Evolutionary conservation across 1,140 invertebrate genomes (phyloP).

Genomic region (Andrena cerasifolii): DNA sequence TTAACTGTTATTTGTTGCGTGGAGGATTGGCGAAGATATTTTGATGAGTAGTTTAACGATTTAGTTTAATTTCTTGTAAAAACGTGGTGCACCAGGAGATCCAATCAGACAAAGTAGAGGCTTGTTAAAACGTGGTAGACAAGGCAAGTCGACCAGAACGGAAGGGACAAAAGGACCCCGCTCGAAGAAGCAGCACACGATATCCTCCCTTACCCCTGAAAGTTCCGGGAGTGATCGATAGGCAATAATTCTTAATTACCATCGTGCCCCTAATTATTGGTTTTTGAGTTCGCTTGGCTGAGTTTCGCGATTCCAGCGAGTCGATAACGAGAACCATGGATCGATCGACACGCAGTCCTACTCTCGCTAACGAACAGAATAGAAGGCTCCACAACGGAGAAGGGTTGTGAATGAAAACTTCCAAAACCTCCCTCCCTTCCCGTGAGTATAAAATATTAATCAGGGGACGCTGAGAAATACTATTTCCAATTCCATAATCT

Average conservation of each 20-base stretch:
- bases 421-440: too few species aligned
- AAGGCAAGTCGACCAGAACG: not conserved
- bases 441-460: too few species aligned
- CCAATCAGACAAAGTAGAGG: not conserved
- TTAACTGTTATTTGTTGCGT: not conserved
- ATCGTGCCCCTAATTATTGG: constrained; percentile 62
- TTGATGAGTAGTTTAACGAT: too few species aligned
- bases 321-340: constrained; percentile 25
- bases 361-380: too few species aligned
- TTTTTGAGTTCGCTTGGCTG: constrained; percentile 16
- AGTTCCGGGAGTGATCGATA: constrained; percentile 39
- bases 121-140: constrained; percentile 7
- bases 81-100: not conserved
- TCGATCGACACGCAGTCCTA: constrained; percentile 14
- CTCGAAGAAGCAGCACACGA: not conserved
- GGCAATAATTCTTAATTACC: constrained; percentile 70
- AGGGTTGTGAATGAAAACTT: too few species aligned
- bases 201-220: not conserved
- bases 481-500: too few species aligned
- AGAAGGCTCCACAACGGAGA: too few species aligned
- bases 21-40: too few species aligned
- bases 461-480: too few species aligned
- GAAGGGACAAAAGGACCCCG: not conserved
- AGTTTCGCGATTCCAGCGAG: constrained; percentile 24
- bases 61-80: not conserved